Base-by-base conservation (phyloP, 2,797 vertebrate species). In the Cyclopterus lumpus region DNA sequence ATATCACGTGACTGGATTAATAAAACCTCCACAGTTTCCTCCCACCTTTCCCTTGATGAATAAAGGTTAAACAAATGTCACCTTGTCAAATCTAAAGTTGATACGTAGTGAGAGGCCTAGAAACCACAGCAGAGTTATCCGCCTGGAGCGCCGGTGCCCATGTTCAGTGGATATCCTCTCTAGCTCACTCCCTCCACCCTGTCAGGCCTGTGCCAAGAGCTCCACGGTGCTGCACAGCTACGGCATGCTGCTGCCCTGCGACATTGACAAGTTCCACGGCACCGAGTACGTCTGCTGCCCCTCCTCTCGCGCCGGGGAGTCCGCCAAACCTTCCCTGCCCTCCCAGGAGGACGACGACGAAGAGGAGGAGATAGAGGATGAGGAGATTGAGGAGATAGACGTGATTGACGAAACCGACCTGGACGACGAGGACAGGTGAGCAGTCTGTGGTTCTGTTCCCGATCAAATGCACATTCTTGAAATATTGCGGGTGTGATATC, bases 241-340 rank as follows among this genome's bases (percentile, higher is more conserved):
- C 0, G 97, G 97, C 63, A 99, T 99, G 96, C 93, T 99, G 86
- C 94, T 98, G 76, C 98, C 98, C 61, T 99, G 98, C 0, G 97
- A 96, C 18, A 95, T 98, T 0, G 96, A 99, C 92, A 95, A 96
- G 93, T 99, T 99, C 94, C 95, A 95, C 0, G 98, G 98, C 71
- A 98, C 97, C 0, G 98, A 99, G 60, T 99, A 98, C 0, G 98
- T 99, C 0, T 99, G 98, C 91, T 99, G 98, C 89, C 97, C 97
- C 5, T 65, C 96, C 18, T 85, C 95, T 6, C 96, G 89, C 48
- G 9, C 51, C 0, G 91, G 70, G 48, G 93, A 93, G 46, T 42
- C 88, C 0, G 65, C 75, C 5, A 76, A 80, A 14, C 95, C 96
- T 22, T 92, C 96, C 38, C 73, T 75, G 38, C 81, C 86, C 24